Percentiles rank a stretch among this genome's conserved stretches.
phyloP scores from a whole-genome alignment of 1,140 invertebrate species.

The Drosophila nigrodunni region DNA sequence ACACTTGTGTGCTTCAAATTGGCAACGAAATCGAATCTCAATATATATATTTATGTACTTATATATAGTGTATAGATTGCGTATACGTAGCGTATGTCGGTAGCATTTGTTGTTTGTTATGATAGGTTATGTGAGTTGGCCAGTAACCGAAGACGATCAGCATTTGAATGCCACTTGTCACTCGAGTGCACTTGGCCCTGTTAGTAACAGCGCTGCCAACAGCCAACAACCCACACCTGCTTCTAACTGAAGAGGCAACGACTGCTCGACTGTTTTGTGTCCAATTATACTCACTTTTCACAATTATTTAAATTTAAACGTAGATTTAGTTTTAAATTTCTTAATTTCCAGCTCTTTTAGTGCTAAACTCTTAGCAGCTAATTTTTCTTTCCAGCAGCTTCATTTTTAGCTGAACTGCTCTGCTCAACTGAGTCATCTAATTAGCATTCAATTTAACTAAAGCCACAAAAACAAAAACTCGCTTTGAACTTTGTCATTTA shows the following conservation, averaged over 20 bases:
- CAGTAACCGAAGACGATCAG: slow-evolving; percentile 27
- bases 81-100: slow-evolving; percentile 54
- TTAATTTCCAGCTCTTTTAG: too few species aligned
- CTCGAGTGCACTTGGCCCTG: slow-evolving; percentile 42
- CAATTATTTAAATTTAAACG: too few species aligned
- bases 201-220: background rate
- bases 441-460: slow-evolving; percentile 24
- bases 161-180: slow-evolving; percentile 57
- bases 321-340: too few species aligned
- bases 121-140: slow-evolving; percentile 45
- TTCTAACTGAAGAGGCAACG: too few species aligned
- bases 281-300: too few species aligned
- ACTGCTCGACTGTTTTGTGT: too few species aligned
- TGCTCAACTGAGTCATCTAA: slow-evolving; percentile 26
- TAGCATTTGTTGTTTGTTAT: slow-evolving; percentile 4
- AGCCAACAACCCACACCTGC: background rate
- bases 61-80: slow-evolving; percentile 17
- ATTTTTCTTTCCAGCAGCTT: background rate
- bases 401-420: background rate
- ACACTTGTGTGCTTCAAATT: slow-evolving; percentile 44
- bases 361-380: background rate
- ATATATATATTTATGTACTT: background rate
- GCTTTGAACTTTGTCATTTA: slow-evolving; percentile 70
- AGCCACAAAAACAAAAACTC: background rate
- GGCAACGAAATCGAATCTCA: slow-evolving; percentile 35